Evolutionary conservation across 1,140 invertebrate genomes (phyloP), one percentile per base, ranked within the genome.

Genomic region (Caenorhabditis brenneri): DNA sequence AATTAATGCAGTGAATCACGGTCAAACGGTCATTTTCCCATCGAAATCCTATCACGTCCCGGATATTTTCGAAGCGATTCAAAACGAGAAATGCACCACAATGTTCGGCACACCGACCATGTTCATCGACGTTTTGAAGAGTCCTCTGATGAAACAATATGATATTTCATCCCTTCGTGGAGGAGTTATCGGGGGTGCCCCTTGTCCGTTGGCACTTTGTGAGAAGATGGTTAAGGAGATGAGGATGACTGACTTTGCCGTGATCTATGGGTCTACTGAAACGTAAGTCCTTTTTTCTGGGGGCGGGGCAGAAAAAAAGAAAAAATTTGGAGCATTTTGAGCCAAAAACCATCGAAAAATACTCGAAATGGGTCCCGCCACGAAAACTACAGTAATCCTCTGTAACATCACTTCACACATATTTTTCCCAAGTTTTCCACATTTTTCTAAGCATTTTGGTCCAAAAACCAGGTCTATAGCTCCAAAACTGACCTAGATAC

Each of bases 31-130:
- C 12, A 93, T 96, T 0, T 84, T 96, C 1, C 94, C 95, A 4
- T 90, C 92, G 0, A 92, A 93, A 0, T 91, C 92, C 1, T 95
- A 94, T 91, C 94, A 93, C 92, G 93, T 94, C 42, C 91, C 91
- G 27, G 92, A 93, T 29, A 93, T 94, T 0, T 86, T 96, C 19
- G 91, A 94, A 36, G 92, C 94, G 0, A 93, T 95, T 22, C 90
- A 93, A 24, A 91, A 93, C 27, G 94, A 96, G 91, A 94, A 94
- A 88, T 95, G 95, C 88, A 94, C 93, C 1, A 89, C 94, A 3
- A 90, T 95, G 16, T 95, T 94, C 87, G 96, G 96, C 10, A 97
- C 96, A 0, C 97, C 97, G 5, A 98, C 96, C 0, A 98, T 99
- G 96, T 96, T 95, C 90, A 94, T 97, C 79, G 95, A 97, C 90